Percentiles rank a stretch among this genome's conserved stretches.
Conservation (phyloP, 2,113 vertebrate species). For the Aphyosemion australe region DNA sequence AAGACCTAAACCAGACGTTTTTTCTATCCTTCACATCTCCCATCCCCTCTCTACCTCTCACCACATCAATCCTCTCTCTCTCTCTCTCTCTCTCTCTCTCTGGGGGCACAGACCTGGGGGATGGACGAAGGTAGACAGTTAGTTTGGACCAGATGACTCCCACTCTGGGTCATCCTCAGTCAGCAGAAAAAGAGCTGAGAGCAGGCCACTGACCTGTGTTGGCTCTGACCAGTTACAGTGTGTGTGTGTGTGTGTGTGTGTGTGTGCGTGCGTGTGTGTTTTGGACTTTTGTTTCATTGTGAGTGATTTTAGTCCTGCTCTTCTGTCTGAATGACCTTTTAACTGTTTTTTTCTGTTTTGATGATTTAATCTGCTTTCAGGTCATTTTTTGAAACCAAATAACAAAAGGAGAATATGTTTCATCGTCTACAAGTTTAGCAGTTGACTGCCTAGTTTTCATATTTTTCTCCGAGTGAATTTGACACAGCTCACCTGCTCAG, state of each 20-base stretch:
- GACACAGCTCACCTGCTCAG: background rate
- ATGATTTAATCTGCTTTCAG: background rate
- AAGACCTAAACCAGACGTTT: conserved; percentile 8
- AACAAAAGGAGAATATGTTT: no score
- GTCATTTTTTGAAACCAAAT: background rate
- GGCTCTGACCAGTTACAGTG: conserved; percentile 43
- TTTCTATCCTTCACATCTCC: background rate
- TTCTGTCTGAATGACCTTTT: background rate
- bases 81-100: conserved; percentile 19
- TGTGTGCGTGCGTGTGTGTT: background rate
- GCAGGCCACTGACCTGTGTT: conserved; percentile 60
- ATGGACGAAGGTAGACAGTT: conserved; percentile 45
- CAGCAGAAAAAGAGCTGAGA: conserved; percentile 76
- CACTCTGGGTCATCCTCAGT: conserved; percentile 59
- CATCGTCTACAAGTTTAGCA: background rate
- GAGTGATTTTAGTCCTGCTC: background rate
- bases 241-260: conserved; percentile 19
- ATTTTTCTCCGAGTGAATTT: background rate
- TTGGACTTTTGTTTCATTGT: conserved; percentile 26
- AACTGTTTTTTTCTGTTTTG: background rate
- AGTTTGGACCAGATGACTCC: conserved; percentile 62
- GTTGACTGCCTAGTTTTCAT: background rate
- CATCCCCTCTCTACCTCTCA: conserved; percentile 27
- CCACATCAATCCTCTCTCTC: conserved; percentile 6
- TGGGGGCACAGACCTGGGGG: conserved; percentile 49